These are phyloP conservation scores for Dicerorhinus sumatrensis DNA, from an alignment of 2,113 vertebrate species.

Conservation along the genomic window DNA sequence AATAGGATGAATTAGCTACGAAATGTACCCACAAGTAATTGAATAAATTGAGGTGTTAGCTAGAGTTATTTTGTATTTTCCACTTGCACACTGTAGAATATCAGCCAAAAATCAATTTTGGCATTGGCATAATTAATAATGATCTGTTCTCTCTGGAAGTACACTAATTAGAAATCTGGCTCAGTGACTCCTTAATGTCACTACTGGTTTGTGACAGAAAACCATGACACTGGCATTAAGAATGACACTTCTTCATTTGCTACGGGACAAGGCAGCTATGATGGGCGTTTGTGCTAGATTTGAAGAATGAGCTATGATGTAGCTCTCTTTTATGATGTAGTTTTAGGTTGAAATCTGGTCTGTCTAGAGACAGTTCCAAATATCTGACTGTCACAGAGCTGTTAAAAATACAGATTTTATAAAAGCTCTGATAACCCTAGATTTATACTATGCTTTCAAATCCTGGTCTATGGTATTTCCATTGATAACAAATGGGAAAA, in stretches of 20 bases:
- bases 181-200: neutral
- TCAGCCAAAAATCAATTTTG: conserved; percentile 50
- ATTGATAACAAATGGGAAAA: neutral
- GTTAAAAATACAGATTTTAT: conserved; percentile 1
- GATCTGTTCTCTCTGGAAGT: neutral
- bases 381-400: neutral
- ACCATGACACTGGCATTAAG: neutral
- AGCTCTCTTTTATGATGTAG: neutral
- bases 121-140: conserved; percentile 25
- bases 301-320: neutral
- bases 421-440: conserved; percentile 1
- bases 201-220: conserved; percentile 30
- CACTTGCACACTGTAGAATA: conserved; percentile 52
- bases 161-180: neutral
- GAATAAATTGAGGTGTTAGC: conserved; percentile 4
- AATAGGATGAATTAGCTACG: neutral
- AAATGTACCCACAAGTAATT: neutral
- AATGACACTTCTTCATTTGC: neutral
- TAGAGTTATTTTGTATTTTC: conserved; percentile 52
- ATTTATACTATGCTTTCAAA: neutral
- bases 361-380: neutral
- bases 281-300: neutral
- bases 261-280: neutral
- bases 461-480: neutral
- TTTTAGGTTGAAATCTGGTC: conserved; percentile 15